phyloP scores from a whole-genome alignment of 2,888 invertebrate species.

The Hypsopygia costalis region DNA sequence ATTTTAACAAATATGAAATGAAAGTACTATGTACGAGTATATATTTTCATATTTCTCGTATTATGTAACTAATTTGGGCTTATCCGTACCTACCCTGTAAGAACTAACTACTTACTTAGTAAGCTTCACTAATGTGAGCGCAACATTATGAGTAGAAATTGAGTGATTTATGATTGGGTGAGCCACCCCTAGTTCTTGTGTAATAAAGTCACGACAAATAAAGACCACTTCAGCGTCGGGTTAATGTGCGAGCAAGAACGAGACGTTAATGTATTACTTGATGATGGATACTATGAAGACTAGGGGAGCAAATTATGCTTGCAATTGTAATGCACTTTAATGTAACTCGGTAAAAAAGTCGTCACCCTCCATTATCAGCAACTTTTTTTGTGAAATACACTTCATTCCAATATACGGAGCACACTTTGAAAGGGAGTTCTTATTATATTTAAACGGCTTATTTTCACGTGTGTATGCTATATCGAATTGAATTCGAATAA shows the following conservation, averaged over 20 bases:
- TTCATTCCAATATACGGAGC: background rate
- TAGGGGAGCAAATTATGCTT: background rate
- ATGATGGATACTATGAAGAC: background rate
- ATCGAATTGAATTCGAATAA: too few species aligned
- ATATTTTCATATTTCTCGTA: too few species aligned
- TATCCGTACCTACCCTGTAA: too few species aligned
- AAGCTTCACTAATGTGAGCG: background rate
- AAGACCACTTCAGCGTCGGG: background rate
- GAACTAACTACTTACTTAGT: background rate
- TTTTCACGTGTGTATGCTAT: too few species aligned
- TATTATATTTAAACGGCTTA: too few species aligned
- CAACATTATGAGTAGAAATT: constrained; percentile 2
- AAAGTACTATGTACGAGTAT: too few species aligned
- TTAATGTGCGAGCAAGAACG: background rate
- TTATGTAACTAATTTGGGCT: too few species aligned
- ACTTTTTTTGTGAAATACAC: too few species aligned
- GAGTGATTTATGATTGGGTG: constrained; percentile 6
- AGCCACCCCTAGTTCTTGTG: constrained; percentile 6
- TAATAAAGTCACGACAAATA: constrained; percentile 7
- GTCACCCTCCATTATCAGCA: background rate
- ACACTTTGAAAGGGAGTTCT: too few species aligned
- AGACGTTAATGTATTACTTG: constrained; percentile 5
- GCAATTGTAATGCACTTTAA: background rate
- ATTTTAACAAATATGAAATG: too few species aligned
- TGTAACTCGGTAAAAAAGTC: background rate